Evolutionary conservation across 2,797 vertebrate genomes (phyloP).

Genomic region (Lepidocolaptes lacrymiger): DNA sequence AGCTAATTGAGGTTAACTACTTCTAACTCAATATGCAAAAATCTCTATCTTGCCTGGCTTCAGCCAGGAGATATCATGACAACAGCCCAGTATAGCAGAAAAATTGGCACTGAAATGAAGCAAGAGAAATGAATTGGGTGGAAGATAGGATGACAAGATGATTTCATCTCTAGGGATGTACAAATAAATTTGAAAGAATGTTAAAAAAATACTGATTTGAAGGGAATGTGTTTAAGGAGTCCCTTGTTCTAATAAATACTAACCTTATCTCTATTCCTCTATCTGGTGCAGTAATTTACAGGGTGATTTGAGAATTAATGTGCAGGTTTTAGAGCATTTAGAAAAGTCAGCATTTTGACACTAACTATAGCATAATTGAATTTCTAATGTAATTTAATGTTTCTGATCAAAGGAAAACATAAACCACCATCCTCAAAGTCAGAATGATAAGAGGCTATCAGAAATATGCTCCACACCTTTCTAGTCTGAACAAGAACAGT

Average conservation of each 20-base stretch:
- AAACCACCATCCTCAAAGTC: background rate
- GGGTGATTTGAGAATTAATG: background rate
- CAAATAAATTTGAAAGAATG: background rate
- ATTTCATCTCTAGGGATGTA: background rate
- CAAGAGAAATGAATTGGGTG: background rate
- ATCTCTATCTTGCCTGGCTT: background rate
- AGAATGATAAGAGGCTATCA: background rate
- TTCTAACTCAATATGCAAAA: background rate
- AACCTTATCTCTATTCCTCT: background rate
- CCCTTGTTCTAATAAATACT: background rate
- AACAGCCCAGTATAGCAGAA: background rate
- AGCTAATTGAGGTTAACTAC: conserved; percentile 15
- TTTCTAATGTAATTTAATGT: background rate
- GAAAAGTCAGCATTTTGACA: background rate
- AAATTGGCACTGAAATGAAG: background rate
- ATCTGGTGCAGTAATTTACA: background rate
- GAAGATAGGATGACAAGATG: background rate
- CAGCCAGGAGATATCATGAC: background rate
- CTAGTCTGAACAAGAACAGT: background rate
- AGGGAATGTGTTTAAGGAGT: background rate
- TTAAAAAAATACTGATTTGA: background rate
- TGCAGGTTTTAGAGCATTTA: background rate
- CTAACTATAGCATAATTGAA: background rate
- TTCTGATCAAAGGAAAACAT: background rate
- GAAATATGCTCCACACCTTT: background rate